Evolutionary conservation across 2,113 vertebrate genomes (phyloP), one percentile per base, ranked within the genome.

Genomic region (Cyprinodon variegatus): DNA sequence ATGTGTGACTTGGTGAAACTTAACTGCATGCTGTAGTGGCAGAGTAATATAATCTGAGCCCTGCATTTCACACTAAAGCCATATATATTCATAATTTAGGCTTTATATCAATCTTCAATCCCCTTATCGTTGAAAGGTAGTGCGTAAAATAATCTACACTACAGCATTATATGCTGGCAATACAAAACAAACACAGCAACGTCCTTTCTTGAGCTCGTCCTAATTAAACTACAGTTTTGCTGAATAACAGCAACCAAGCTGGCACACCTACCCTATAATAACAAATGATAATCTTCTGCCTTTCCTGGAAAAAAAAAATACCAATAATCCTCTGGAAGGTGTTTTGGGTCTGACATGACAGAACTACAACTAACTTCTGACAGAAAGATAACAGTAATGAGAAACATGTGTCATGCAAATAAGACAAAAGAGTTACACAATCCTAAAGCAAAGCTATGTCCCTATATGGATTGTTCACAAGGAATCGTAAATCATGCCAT

Each of bases 181-280:
- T n/a, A 57, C 66, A 82, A 69, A 83, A 86, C 84, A 59, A 87
- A 77, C 82, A 90, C 91, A 91, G 91, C 89, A 7, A 66, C 90
- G 90, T 86, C 65, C 65, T 69, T 61, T 73, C 46, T 40, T 17
- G 68, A 20, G 38, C 77, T 84, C 75, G 83, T 82, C 60, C 71
- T 78, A 81, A 83, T 74, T 79, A 65, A 76, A 85, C 70, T 20
- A 6, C n/a, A 85, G 78, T 22, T 70, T 67, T 81, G 75, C 85
- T 78, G 67, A 79, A 81, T 78, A 82, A 83, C 82, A 46, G 74
- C 61, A 63, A 79, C 85, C 77, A 83, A 73, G 67, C 83, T 79
- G 79, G 89, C 72, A 89, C 90, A 90, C 86, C 83, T 91, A 90
- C 84, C 77, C 85, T 72, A 87, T 85, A 85, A 87, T 85, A 85